Evolutionary conservation across 2,888 invertebrate genomes (phyloP), one percentile per base, ranked within the genome.

Genomic region (Chrysolina oricalcia): DNA sequence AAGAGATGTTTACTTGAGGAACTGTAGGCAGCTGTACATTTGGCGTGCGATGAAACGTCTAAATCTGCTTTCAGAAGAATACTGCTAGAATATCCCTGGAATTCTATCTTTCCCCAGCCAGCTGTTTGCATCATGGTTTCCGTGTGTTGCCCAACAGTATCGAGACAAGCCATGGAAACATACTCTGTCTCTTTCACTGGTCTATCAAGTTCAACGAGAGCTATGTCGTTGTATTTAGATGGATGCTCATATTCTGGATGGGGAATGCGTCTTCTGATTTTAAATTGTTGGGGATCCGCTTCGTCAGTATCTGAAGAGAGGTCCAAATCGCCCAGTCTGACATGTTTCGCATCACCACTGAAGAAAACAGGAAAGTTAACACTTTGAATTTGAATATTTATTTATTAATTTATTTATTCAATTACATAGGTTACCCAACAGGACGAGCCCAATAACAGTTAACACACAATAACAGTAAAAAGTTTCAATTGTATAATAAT

Each of bases 171-270:
- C 0, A 91, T 91, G 76, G 90, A 85, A 1, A 87, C 86, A 76
- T 84, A 89, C 1, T 84, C 85, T 71, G 87, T 81, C 72, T 90
- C 87, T 5, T 27, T 59, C 0, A 89, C 89, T 10, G 72, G 67
- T n/a, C 78, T 78, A 9, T 88, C 85, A 27, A 91, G 78, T 81
- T 87, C 86, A 1, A 91, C 72, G 0, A 91, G 83, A 6, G 88
- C 91, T 23, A 91, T 90, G 71, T 91, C 91, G 77, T 91, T 86
- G 79, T 91, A 91, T 70, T 86, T 84, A 19, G 23, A 11, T 0
- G 89, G 86, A 3, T 78, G 79, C 67, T 81, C 84, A 81, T 90
- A 91, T 0, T 86, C 75, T 0, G 90, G 90, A 84, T 91, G 87
- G 4, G 80, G 77, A 71, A 88, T 86, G 17, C 80, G 80, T 56